A percentile compares a stretch with the other conserved stretches of the same genome.
These are phyloP conservation scores for Oncorhynchus nerka DNA, from an alignment of 2,113 vertebrate species.

Conservation along the genomic window DNA sequence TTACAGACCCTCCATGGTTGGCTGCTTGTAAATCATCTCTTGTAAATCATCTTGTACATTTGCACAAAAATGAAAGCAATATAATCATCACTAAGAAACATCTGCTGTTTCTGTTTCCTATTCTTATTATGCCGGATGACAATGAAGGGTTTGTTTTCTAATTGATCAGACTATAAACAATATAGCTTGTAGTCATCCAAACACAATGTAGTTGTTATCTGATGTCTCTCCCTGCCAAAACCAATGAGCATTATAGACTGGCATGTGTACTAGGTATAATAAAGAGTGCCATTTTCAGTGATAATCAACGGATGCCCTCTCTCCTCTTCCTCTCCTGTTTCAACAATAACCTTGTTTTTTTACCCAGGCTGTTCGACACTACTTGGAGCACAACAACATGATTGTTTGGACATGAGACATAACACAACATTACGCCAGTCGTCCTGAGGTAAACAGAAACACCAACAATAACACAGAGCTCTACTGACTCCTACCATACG, in stretches of 20 bases:
- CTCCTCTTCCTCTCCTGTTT: constrained; percentile 1
- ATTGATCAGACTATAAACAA: background rate
- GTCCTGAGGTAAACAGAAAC: background rate
- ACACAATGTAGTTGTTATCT: background rate
- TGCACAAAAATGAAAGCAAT: background rate
- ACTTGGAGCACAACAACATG: background rate
- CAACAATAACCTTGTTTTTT: background rate
- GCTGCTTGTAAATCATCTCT: background rate
- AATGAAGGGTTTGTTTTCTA: background rate
- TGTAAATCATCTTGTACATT: background rate
- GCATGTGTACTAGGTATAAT: background rate
- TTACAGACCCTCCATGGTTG: background rate
- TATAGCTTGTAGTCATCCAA: background rate
- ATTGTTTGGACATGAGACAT: too few species aligned
- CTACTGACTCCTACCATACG: background rate
- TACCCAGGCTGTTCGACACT: background rate
- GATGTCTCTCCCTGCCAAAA: background rate
- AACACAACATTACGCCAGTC: background rate
- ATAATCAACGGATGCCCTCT: background rate
- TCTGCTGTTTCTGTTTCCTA: background rate
- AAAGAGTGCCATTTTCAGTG: background rate
- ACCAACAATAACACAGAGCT: background rate
- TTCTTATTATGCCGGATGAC: background rate
- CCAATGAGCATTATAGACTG: background rate
- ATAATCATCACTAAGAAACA: background rate